These are phyloP conservation scores for Periphyllus acericola DNA, from an alignment of 2,888 invertebrate genomes.

Conservation along the genomic window DNA sequence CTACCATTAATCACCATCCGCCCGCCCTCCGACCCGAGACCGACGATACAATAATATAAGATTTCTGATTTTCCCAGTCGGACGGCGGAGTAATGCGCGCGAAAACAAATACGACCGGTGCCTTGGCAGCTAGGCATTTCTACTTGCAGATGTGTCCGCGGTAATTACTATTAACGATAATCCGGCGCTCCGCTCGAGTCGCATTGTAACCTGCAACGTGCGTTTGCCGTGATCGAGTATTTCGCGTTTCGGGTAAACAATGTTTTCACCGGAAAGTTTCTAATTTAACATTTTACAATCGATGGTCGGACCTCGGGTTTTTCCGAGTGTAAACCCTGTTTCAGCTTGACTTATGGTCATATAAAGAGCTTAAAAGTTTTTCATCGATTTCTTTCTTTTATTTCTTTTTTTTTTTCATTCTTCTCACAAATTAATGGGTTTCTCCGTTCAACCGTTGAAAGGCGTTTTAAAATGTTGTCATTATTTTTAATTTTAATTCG, in stretches of 20 bases:
- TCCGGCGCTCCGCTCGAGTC: background rate
- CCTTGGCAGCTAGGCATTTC: constrained; percentile 53
- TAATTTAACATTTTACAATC: background rate
- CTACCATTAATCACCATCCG: no score
- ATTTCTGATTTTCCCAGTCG: constrained; percentile 11
- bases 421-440: background rate
- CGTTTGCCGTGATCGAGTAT: background rate
- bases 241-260: background rate
- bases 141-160: constrained; percentile 41
- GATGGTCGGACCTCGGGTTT: background rate
- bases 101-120: constrained; percentile 7
- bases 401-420: background rate
- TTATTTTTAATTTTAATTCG: background rate
- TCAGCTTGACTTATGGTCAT: background rate
- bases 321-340: background rate
- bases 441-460: background rate
- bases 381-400: background rate
- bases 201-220: background rate
- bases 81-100: background rate
- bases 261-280: constrained; percentile 11
- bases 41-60: background rate
- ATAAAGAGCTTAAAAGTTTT: background rate
- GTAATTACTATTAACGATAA: constrained; percentile 36
- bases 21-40: background rate
- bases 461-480: background rate